Conservation (phyloP, 2,113 vertebrate genomes). For the Dendropsophus ebraccatus region DNA sequence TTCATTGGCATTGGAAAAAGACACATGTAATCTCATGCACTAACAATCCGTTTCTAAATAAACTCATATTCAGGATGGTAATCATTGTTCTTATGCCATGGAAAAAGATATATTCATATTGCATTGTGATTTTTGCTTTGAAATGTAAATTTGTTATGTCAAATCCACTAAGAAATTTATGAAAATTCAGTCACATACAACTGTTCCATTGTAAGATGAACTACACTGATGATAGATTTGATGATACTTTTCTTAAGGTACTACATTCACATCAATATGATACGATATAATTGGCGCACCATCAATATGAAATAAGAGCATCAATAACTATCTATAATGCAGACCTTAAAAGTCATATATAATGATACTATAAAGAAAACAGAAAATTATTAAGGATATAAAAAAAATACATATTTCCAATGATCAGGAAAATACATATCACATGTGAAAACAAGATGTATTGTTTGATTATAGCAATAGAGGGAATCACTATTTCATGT, state of each 20-base stretch:
- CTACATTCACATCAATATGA: not conserved
- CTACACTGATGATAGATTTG: not conserved
- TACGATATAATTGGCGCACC: not conserved
- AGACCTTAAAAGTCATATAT: not conserved
- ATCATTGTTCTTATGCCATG: conserved; percentile 23
- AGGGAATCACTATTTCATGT: too few relatives aligned
- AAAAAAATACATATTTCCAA: too few relatives aligned
- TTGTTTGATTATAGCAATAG: too few relatives aligned
- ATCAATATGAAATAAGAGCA: not conserved
- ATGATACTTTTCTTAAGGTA: not conserved
- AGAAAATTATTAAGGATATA: too few relatives aligned
- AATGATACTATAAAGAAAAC: too few relatives aligned
- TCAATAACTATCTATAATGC: too few relatives aligned
- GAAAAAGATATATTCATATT: conserved; percentile 8
- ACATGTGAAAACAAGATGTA: too few relatives aligned
- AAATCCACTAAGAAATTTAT: conserved; percentile 10
- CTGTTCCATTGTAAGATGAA: not conserved
- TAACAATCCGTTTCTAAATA: conserved; percentile 2
- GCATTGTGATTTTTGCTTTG: conserved; percentile 27
- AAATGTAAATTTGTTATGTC: conserved; percentile 28
- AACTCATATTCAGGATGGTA: not conserved
- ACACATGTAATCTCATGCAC: not conserved
- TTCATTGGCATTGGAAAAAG: not conserved
- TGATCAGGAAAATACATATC: too few relatives aligned
- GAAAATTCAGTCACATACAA: not conserved